Percentiles rank a stretch among this genome's conserved stretches.
phyloP scores from a whole-genome alignment of 1,140 invertebrate species.

The Acarapis woodi region DNA sequence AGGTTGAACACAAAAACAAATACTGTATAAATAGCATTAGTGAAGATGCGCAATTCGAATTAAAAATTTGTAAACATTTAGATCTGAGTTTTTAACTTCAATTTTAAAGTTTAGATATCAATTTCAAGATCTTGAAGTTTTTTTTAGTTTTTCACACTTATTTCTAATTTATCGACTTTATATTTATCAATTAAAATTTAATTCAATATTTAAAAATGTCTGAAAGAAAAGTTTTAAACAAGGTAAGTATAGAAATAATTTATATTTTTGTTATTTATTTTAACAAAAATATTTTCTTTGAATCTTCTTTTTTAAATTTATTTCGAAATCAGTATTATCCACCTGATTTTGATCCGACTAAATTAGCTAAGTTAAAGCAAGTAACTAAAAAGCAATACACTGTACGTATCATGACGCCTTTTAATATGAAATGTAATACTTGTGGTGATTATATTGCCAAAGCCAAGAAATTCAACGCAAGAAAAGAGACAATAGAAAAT shows the following conservation, averaged over 20 bases:
- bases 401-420: constrained; percentile 91
- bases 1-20: no score
- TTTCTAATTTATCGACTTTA: background rate
- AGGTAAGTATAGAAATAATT: constrained; percentile 24
- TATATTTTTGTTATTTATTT: constrained; percentile 9
- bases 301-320: constrained; percentile 9
- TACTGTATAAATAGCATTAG: no score
- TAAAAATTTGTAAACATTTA: no score
- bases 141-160: no score
- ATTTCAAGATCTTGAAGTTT: no score
- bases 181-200: background rate
- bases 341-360: constrained; percentile 97
- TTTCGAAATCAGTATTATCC: constrained; percentile 88
- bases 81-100: no score
- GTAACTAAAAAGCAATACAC: constrained; percentile 85
- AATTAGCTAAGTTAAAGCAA: constrained; percentile 87
- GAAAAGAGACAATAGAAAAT: constrained; percentile 94
- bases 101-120: no score
- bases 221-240: constrained; percentile 67
- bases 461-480: constrained; percentile 97
- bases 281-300: background rate
- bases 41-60: no score
- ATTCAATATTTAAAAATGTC: constrained; percentile 31
- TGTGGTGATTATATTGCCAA: constrained; percentile 99
- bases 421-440: constrained; percentile 93